A percentile compares a stretch with the other conserved stretches of the same genome.
Conservation (phyloP, 2,113 vertebrate species). For the Coreoperca whiteheadi region DNA sequence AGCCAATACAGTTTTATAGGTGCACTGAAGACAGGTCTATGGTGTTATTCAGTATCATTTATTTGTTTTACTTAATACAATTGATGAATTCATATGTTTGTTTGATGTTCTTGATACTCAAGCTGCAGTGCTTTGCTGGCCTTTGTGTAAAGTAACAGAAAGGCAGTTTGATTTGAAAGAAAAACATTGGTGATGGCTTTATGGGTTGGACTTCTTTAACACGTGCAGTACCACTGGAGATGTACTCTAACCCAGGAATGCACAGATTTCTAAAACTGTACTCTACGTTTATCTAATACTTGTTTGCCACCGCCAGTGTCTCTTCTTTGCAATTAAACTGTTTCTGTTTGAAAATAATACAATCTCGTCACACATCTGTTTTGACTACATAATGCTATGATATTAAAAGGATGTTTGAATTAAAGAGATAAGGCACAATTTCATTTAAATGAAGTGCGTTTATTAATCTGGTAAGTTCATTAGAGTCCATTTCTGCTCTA, state of each 20-base stretch:
- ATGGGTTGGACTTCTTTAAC: too few relatives aligned
- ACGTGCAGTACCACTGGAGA: background rate
- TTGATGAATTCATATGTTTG: too few relatives aligned
- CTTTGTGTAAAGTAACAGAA: too few relatives aligned
- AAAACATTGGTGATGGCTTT: background rate
- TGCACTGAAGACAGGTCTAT: background rate
- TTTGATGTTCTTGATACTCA: too few relatives aligned
- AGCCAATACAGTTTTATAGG: background rate
- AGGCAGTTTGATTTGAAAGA: background rate
- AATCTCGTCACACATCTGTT: background rate
- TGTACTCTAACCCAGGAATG: too few relatives aligned
- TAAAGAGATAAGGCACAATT: background rate
- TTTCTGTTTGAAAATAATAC: background rate
- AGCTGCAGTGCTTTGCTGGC: too few relatives aligned
- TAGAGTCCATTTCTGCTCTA: background rate
- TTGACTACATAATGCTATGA: background rate
- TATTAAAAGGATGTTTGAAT: background rate
- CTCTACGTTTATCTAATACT: background rate
- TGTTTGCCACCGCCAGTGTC: too few relatives aligned
- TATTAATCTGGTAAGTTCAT: background rate
- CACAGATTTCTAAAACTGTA: background rate
- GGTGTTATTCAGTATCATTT: background rate
- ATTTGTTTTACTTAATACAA: too few relatives aligned
- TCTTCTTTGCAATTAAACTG: background rate
- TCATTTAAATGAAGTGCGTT: background rate